A percentile compares a stretch with the other conserved stretches of the same genome.
Evolutionary conservation across 2,113 vertebrate genomes (phyloP).

Genomic region (Cariama cristata): DNA sequence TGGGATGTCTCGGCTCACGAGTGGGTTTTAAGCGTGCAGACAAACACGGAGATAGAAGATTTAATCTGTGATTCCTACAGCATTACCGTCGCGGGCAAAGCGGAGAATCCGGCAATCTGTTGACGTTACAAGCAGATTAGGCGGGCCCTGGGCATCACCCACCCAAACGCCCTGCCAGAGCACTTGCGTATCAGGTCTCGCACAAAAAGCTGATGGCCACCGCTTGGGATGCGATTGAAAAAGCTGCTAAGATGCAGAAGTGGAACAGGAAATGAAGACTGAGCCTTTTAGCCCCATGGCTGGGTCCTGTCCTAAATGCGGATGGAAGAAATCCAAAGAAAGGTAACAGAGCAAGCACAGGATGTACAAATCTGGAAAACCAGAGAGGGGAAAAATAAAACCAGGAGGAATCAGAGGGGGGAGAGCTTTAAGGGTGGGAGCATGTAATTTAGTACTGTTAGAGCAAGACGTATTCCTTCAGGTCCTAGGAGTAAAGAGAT

Average conservation of each 20-base stretch:
- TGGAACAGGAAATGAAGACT: conserved; percentile 26
- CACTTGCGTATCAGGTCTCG: not conserved
- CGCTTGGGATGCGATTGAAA: not conserved
- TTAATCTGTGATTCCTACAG: not conserved
- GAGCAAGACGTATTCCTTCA: not conserved
- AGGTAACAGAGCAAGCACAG: fast-evolving
- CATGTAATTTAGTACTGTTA: not conserved
- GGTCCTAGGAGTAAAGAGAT: not conserved
- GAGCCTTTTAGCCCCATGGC: not conserved
- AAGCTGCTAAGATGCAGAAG: conserved; percentile 22
- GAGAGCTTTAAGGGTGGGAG: not conserved
- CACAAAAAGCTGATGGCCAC: not conserved
- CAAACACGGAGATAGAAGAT: not conserved
- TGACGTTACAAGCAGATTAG: conserved; percentile 41
- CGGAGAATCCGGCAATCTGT: not conserved
- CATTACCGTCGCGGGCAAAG: not conserved
- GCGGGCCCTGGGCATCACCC: not conserved
- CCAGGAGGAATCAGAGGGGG: not conserved
- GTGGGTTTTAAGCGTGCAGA: not conserved
- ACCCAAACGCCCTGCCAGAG: not conserved
- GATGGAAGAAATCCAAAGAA: not conserved
- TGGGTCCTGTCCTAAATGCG: not conserved
- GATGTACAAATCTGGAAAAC: not conserved
- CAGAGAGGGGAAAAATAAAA: not conserved
- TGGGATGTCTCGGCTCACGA: not conserved